A percentile compares a stretch with the other conserved stretches of the same genome.
Evolutionary conservation across 2,888 invertebrate species (phyloP).

Genomic region (Epicampocera succincta): DNA sequence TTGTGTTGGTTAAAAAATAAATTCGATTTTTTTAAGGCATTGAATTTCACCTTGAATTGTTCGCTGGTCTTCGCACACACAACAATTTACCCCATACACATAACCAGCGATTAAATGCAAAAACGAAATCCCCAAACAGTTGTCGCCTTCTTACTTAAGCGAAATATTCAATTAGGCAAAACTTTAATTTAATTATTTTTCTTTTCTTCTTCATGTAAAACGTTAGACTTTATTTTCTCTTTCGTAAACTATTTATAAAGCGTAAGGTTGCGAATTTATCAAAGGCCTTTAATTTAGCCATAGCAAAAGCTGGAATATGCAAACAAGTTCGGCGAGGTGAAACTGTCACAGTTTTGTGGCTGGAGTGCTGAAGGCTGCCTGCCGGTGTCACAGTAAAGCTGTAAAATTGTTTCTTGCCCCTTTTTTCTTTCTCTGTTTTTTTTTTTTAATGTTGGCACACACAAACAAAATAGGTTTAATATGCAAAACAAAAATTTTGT

Average conservation of each 20-base stretch:
- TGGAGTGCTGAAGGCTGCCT: not conserved
- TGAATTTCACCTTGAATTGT: not conserved
- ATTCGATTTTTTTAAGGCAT: not conserved
- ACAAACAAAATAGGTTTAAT: slow-evolving; percentile 12
- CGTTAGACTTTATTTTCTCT: slow-evolving; percentile 15
- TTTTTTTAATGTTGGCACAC: slow-evolving; percentile 11
- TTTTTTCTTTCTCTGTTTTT: not conserved
- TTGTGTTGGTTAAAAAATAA: no score
- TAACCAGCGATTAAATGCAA: slow-evolving; percentile 32
- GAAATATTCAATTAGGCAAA: slow-evolving; percentile 73
- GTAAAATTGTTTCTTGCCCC: no score
- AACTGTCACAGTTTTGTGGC: slow-evolving; percentile 6
- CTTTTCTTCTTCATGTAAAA: slow-evolving; percentile 16
- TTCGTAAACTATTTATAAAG: not conserved
- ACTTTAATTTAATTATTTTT: slow-evolving; percentile 58
- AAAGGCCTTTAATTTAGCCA: not conserved
- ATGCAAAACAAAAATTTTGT: slow-evolving; percentile 12
- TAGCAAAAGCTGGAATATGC: slow-evolving; percentile 18
- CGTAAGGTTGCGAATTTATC: slow-evolving; percentile 22
- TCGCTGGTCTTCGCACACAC: not conserved
- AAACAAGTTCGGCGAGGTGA: slow-evolving; percentile 43
- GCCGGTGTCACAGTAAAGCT: slow-evolving; percentile 30
- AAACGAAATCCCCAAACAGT: slow-evolving; percentile 2
- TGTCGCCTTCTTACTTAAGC: slow-evolving; percentile 65
- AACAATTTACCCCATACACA: not conserved